A percentile compares a stretch with the other conserved stretches of the same genome.
phyloP scores from a whole-genome alignment of 2,797 vertebrate species.

The Fistularia commersonii region DNA sequence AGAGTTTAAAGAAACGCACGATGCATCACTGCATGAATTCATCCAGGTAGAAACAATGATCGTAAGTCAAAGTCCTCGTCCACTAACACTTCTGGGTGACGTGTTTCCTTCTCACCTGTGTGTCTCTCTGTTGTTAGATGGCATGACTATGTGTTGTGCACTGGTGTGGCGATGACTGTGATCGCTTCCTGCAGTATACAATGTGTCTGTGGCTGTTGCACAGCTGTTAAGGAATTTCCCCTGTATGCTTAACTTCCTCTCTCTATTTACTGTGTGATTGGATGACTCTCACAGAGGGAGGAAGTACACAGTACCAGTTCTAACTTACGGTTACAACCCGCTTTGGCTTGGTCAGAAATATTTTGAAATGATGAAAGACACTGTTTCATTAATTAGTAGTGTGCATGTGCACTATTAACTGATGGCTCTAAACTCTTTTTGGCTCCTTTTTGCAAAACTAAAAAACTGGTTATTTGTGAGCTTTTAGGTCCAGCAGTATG shows the following conservation, averaged over 20 bases:
- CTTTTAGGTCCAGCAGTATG: too few relatives aligned
- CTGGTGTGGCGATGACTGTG: constrained; percentile 45
- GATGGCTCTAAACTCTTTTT: too few relatives aligned
- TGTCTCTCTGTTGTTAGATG: constrained; percentile 3
- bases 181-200: constrained; percentile 68
- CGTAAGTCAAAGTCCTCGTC: constrained; percentile 65
- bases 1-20: constrained; percentile 90
- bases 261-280: constrained; percentile 61
- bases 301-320: constrained; percentile 67
- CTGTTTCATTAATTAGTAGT: constrained; percentile 15
- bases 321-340: constrained; percentile 58
- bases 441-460: too few relatives aligned
- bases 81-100: constrained; percentile 38
- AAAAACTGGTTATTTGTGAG: too few relatives aligned
- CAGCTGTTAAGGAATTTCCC: constrained; percentile 85
- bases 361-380: constrained; percentile 37
- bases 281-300: constrained; percentile 59
- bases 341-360: constrained; percentile 36
- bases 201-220: constrained; percentile 56
- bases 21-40: constrained; percentile 87
- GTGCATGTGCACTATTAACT: too few relatives aligned
- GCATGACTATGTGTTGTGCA: constrained; percentile 45
- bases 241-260: constrained; percentile 74
- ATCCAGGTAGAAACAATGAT: constrained; percentile 87
- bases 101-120: constrained; percentile 21